Base-by-base conservation (phyloP, 2,113 vertebrate species). In the Chiloscyllium plagiosum region DNA sequence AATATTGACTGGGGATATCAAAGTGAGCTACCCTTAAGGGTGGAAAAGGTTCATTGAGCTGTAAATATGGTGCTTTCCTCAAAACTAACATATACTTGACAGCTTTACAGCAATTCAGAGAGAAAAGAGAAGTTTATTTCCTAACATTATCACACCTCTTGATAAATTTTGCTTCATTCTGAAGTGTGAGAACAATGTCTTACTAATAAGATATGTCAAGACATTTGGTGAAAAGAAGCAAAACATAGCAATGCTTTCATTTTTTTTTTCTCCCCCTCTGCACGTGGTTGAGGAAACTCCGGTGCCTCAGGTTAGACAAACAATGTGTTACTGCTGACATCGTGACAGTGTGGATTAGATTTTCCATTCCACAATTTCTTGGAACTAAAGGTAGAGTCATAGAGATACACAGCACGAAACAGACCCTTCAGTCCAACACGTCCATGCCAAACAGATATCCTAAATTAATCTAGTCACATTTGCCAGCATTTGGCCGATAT, bases 111-210 rank as follows among this genome's bases (percentile, higher is more conserved):
- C 52, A 92, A 92, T 29, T 20, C 87, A 68, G 61, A 15, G 65
- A 92, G 61, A 13, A 17, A 61, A 52, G 68, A n/a, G 17, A 66
- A 66, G 61, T 66, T 66, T 19, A 66, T 4, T 66, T 93, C 17
- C 33, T 93, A 17, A 66, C 61, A 37, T 83, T 42, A 83, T 93
- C 61, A 66, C 89, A 93, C 61, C 61, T 93, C n/a, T 65, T 24
- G 33, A 93, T 93, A n/a, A 92, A 93, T 93, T 66, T 66, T 66
- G 61, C 17, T 66, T 66, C n/a, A 8, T 19, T 0, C 61, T 93
- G 89, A 93, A 90, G 52, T 90, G 87, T 61, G 50, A 90, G 87
- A 90, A 90, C 87, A 90, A 93, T n/a, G 22, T 93, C 37, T 37
- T 47, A 33, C 89, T 66, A 68, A 93, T 37, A 37, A 65, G 33